These are phyloP conservation scores for Hedya salicella DNA, from an alignment of 2,888 invertebrate genomes.

Conservation along the genomic window DNA sequence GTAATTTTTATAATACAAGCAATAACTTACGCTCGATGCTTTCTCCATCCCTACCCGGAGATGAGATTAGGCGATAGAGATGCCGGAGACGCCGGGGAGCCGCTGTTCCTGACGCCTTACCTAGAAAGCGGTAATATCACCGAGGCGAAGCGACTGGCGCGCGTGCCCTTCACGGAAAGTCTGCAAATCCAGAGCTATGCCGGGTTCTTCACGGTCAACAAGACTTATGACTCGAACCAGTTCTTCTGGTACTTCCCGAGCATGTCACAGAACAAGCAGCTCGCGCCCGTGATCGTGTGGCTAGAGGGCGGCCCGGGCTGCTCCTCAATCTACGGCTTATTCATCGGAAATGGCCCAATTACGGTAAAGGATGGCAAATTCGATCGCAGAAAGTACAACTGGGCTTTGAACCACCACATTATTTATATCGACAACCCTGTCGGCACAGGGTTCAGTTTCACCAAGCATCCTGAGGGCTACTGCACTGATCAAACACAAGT, in stretches of 20 bases:
- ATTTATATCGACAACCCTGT: constrained; percentile 97
- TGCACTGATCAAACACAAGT: constrained; percentile 92
- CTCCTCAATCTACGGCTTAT: constrained; percentile 91
- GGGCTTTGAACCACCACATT: constrained; percentile 91
- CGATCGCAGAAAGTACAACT: constrained; percentile 88
- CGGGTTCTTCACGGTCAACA: constrained; percentile 93
- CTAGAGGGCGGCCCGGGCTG: constrained; percentile 94
- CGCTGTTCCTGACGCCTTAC: constrained; percentile 90
- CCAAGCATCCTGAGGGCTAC: constrained; percentile 90
- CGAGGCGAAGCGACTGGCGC: constrained; percentile 84
- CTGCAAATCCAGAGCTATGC: constrained; percentile 88
- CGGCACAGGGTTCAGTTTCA: constrained; percentile 96
- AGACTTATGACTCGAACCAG: constrained; percentile 90
- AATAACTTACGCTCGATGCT: too few relatives aligned
- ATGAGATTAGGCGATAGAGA: too few relatives aligned
- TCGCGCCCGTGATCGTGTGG: constrained; percentile 92
- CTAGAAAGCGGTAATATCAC: constrained; percentile 89
- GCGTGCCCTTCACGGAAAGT: constrained; percentile 85
- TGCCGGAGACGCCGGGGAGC: constrained; percentile 84
- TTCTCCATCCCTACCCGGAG: too few relatives aligned
- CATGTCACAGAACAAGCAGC: constrained; percentile 74
- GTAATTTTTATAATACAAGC: too few relatives aligned
- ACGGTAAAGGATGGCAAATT: constrained; percentile 70
- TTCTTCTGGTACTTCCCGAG: constrained; percentile 98
- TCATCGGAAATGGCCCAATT: constrained; percentile 93